Evolutionary conservation across 2,113 vertebrate genomes (phyloP).

Genomic region (Macquaria ambigua): DNA sequence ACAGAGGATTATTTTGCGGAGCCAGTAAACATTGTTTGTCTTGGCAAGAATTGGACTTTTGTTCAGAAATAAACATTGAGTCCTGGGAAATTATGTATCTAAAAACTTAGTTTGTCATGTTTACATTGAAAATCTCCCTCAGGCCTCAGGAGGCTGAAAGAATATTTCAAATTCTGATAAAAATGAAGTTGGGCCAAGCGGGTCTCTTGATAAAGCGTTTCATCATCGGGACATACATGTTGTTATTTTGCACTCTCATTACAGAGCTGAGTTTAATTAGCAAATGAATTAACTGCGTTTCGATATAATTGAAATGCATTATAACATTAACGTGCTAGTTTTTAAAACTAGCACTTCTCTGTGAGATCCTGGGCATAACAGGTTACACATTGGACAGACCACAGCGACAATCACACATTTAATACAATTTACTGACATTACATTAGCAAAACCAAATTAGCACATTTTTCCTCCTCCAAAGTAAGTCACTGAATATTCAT

Average conservation of each 20-base stretch:
- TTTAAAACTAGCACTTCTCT: not conserved
- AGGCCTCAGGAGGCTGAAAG: not conserved
- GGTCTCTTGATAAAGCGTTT: not conserved
- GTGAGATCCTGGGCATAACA: not conserved
- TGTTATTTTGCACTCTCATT: conserved; percentile 17
- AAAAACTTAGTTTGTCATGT: conserved; percentile 2
- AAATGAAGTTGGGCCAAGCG: not conserved
- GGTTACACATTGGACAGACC: not conserved
- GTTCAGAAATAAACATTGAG: conserved; percentile 21
- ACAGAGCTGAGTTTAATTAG: not conserved
- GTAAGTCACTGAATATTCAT: not conserved
- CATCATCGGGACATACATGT: not conserved
- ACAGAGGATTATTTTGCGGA: conserved; percentile 45
- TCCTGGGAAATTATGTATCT: conserved; percentile 13
- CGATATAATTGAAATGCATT: conserved; percentile 4
- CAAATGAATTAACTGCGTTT: conserved; percentile 6
- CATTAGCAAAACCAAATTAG: not conserved
- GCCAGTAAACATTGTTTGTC: conserved; percentile 45
- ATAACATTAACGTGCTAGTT: not conserved
- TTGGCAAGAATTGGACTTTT: conserved; percentile 35
- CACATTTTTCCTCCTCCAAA: not conserved
- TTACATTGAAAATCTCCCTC: not conserved
- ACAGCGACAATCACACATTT: not conserved
- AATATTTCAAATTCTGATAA: not conserved
- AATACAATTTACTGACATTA: not conserved